Evolutionary conservation across 1,140 invertebrate species (phyloP).

Genomic region (Bombus terrestris): DNA sequence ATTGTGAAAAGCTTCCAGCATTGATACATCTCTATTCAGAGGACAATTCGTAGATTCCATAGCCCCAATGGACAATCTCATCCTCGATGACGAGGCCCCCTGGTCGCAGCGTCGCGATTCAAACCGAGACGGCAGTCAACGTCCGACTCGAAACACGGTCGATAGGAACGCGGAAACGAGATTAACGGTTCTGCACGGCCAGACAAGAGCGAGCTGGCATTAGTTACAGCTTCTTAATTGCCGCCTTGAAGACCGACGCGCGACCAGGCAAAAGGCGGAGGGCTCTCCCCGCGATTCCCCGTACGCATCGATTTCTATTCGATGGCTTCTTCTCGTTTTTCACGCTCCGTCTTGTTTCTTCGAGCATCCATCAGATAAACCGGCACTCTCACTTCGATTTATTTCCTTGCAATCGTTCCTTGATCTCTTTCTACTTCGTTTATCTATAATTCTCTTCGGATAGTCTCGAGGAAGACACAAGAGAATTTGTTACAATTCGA

Average conservation of each 20-base stretch:
- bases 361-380: neutral
- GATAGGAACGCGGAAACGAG: conserved; percentile 61
- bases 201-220: conserved; percentile 35
- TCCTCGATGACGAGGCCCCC: neutral
- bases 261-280: neutral
- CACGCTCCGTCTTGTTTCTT: neutral
- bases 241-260: conserved; percentile 56
- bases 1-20: too few species aligned
- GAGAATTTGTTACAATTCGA: neutral
- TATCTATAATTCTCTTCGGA: neutral
- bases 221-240: conserved; percentile 67
- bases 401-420: too few species aligned
- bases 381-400: neutral
- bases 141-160: conserved; percentile 55
- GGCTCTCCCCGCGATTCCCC: neutral
- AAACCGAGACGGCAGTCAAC: conserved; percentile 55
- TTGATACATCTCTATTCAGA: neutral
- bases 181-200: conserved; percentile 61
- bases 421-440: neutral
- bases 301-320: conserved; percentile 51
- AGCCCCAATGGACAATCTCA: neutral
- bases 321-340: conserved; percentile 40
- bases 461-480: neutral
- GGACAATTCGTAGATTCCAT: neutral
- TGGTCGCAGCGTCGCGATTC: conserved; percentile 45